Base-by-base conservation (phyloP, 1,140 invertebrate species). In the Drosophila pandora region DNA sequence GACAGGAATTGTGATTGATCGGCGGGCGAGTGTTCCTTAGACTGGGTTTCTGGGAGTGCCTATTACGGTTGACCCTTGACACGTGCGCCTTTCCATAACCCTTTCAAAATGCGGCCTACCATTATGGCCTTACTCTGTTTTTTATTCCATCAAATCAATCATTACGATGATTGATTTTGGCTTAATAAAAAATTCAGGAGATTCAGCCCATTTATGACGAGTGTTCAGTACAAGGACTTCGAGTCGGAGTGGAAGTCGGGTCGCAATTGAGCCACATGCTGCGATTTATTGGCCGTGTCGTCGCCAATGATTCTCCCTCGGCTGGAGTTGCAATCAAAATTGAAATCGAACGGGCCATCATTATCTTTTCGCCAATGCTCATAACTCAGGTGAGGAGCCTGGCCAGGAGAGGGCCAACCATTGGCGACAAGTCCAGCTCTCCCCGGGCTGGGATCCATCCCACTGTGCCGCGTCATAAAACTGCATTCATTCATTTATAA, bases 401-500 rank as follows among this genome's bases (percentile, higher is more conserved):
- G 25, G 37, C 8, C 13, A 28, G 22, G 39, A 53, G 52, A 17
- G 32, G 21, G 13, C 55, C 28, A 34, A 59, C 37, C 54, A 56
- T 54, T 77, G 81, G 64, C 64, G 74, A 75, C 77, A 84, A 65
- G 59, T 70, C 59, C 52, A 13, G 41, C 0, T 43, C 13, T 43
- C 41, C 17, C 5, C 39, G 13, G 39, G 13, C 39, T 13, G 13
- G 13, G 39, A 13, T 37, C 9, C 21, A 22, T 71, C 47, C 68
- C 61, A 47, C 62, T 57, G 62, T 52, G 55, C 58, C 39, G 56
- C 67, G 73, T 75, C 88, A 90, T 90, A 83, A 82, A 84, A 84
- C 77, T 76, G 71, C 77, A 90, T 88, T 90, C 88, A 90, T 90
- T 90, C 80, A 90, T 88, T 90, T 90, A 90, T 90, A 90, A 90